phyloP scores from a whole-genome alignment of 1,140 invertebrate genomes.

The Apis laboriosa region DNA sequence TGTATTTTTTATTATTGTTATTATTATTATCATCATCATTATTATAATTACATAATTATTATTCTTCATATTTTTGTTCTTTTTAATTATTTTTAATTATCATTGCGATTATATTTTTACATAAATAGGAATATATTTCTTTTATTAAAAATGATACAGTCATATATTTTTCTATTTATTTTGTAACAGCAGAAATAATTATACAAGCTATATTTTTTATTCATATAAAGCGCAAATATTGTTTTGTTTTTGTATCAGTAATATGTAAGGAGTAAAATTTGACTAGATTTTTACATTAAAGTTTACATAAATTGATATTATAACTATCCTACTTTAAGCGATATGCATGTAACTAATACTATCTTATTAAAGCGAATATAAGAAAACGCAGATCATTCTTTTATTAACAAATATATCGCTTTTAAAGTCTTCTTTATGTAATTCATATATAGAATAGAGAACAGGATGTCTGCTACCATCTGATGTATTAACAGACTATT shows the following conservation, averaged over 20 bases:
- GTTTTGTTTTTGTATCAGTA: constrained; percentile 22
- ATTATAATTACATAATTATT: neutral
- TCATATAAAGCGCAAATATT: constrained; percentile 43
- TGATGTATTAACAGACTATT: neutral
- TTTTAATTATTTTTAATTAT: neutral
- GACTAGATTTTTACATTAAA: constrained; percentile 59
- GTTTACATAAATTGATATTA: constrained; percentile 42
- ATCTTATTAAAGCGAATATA: constrained; percentile 47
- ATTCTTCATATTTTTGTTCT: neutral
- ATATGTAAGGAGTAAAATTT: constrained; percentile 52
- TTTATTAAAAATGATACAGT: constrained; percentile 38
- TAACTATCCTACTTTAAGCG: constrained; percentile 50
- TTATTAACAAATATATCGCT: constrained; percentile 47
- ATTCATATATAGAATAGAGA: constrained; percentile 16
- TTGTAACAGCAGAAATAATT: constrained; percentile 16
- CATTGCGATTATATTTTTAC: neutral
- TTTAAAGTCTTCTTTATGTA: constrained; percentile 30
- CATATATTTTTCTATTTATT: neutral
- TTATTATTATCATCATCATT: neutral
- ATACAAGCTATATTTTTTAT: constrained; percentile 38
- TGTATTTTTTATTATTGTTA: neutral
- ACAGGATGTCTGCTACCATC: constrained; percentile 16
- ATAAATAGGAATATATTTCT: constrained; percentile 22
- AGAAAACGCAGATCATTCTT: constrained; percentile 58
- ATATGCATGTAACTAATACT: constrained; percentile 37